phyloP scores from a whole-genome alignment of 1,140 invertebrate species.

The Phthorimaea operculella region DNA sequence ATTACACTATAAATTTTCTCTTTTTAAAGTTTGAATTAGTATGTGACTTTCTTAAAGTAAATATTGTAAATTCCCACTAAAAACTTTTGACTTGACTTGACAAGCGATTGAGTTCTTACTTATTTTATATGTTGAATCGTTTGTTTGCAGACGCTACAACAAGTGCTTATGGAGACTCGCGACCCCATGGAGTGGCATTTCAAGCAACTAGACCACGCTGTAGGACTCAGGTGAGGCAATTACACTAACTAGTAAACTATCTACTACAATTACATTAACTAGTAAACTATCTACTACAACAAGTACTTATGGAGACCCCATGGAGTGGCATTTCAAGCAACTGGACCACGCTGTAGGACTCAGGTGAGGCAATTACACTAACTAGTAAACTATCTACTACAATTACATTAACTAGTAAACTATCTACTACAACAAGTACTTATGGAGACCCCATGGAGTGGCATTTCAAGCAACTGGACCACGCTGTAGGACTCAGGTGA shows the following conservation, averaged over 20 bases:
- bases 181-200: constrained; percentile 99
- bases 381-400: too few species aligned
- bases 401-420: too few species aligned
- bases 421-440: constrained; percentile 84
- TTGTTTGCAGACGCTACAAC: constrained; percentile 45
- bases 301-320: constrained; percentile 95
- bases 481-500: constrained; percentile 87
- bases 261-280: too few species aligned
- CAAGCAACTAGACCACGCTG: constrained; percentile 95
- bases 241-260: too few species aligned
- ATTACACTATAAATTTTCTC: too few species aligned
- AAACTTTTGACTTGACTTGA: too few species aligned
- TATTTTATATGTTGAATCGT: too few species aligned
- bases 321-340: constrained; percentile 99
- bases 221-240: constrained; percentile 76
- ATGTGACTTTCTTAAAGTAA: too few species aligned
- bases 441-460: constrained; percentile 97
- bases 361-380: constrained; percentile 43
- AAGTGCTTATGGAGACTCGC: constrained; percentile 94
- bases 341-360: constrained; percentile 95
- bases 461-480: constrained; percentile 98
- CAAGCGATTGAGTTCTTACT: too few species aligned
- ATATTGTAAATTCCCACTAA: too few species aligned
- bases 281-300: too few species aligned
- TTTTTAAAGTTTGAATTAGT: too few species aligned